Conservation (phyloP, 2,888 invertebrate species). For the Erebia epiphron region DNA sequence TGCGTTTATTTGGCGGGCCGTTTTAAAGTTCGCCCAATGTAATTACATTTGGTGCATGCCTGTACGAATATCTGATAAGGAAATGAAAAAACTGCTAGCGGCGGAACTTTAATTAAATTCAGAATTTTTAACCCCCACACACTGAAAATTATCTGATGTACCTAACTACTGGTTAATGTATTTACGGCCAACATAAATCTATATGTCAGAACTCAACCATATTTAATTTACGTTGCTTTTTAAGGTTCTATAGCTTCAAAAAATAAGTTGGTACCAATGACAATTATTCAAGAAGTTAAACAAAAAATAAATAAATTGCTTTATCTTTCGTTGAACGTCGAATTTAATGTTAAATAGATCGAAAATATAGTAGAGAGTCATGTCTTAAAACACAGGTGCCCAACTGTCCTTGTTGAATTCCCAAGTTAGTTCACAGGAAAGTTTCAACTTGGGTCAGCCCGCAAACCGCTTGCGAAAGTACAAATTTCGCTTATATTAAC, state of each 20-base stretch:
- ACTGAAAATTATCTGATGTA: conserved; percentile 35
- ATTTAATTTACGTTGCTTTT: neutral
- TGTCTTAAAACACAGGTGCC: conserved; percentile 53
- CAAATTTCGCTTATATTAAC: conserved; percentile 81
- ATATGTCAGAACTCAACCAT: neutral
- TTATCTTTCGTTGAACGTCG: neutral
- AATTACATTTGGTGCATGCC: conserved; percentile 75
- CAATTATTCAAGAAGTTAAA: too few species aligned
- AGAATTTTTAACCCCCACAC: conserved; percentile 57
- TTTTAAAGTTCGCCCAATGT: conserved; percentile 62
- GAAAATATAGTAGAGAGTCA: conserved; percentile 39
- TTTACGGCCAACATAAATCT: conserved; percentile 13
- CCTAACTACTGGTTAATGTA: conserved; percentile 13
- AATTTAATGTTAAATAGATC: neutral
- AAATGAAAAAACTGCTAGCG: conserved; percentile 63
- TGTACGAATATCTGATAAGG: conserved; percentile 72
- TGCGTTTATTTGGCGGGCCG: conserved; percentile 62
- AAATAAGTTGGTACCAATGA: neutral
- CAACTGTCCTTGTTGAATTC: conserved; percentile 44
- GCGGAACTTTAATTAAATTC: conserved; percentile 73
- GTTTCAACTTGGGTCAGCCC: conserved; percentile 57
- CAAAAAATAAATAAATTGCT: neutral
- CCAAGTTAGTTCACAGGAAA: conserved; percentile 56
- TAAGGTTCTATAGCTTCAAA: neutral
- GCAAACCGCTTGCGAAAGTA: conserved; percentile 69